Percentiles rank a stretch among this genome's conserved stretches.
Conservation (phyloP, 2,113 vertebrate genomes). For the Equus przewalskii region DNA sequence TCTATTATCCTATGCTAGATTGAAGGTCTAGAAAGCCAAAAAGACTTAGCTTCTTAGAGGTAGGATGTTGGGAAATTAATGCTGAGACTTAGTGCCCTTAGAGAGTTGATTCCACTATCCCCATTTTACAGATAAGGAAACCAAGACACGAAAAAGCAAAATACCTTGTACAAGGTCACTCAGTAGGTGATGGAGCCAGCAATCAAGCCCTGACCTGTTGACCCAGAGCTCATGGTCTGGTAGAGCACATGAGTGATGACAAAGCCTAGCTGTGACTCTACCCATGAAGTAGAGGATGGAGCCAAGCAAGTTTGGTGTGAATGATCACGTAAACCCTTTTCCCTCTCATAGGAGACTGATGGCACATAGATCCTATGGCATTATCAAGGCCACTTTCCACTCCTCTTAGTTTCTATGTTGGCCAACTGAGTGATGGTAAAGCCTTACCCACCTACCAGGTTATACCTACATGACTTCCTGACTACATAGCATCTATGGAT, state of each 20-base stretch:
- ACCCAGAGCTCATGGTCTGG: neutral
- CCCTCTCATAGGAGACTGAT: neutral
- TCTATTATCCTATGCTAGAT: neutral
- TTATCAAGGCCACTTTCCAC: neutral
- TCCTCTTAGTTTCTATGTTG: neutral
- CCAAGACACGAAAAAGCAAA: neutral
- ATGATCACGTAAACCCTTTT: neutral
- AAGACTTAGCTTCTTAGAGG: neutral
- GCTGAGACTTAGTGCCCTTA: neutral
- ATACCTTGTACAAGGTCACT: neutral
- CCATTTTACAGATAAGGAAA: neutral
- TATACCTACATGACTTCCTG: neutral
- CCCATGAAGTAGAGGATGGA: neutral
- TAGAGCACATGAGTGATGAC: neutral
- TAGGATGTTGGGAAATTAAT: constrained; percentile 1
- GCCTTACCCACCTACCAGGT: neutral
- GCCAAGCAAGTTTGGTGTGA: neutral
- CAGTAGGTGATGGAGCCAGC: neutral
- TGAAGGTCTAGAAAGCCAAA: neutral
- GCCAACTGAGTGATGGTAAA: neutral
- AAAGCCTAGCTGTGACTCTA: neutral
- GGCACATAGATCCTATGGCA: neutral
- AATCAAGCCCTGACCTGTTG: neutral
- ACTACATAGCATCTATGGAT: neutral
- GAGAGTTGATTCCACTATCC: neutral